Percentiles rank a stretch among this genome's conserved stretches.
Evolutionary conservation across 2,888 invertebrate genomes (phyloP).

Genomic region (Monochamus alternatus): DNA sequence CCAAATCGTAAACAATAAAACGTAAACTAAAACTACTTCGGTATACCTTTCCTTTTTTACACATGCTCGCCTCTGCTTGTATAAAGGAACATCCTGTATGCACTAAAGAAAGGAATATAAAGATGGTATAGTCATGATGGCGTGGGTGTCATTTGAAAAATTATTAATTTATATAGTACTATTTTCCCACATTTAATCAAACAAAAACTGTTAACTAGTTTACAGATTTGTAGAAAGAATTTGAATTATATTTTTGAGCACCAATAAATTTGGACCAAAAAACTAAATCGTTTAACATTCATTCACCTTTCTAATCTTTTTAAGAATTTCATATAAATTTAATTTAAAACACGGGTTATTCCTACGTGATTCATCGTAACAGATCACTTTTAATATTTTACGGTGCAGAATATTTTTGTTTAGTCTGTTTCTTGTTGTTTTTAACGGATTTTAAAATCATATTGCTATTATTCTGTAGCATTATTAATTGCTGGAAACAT

Average conservation of each 20-base stretch:
- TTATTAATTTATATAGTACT: too few species aligned
- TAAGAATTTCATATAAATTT: slow-evolving; percentile 7
- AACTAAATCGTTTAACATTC: background rate
- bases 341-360: slow-evolving; percentile 9
- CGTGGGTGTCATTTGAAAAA: too few species aligned
- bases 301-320: slow-evolving; percentile 7
- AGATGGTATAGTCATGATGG: too few species aligned
- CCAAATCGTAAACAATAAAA: background rate
- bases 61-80: too few species aligned
- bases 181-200: too few species aligned
- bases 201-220: too few species aligned
- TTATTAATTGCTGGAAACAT: too few species aligned
- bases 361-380: background rate
- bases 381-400: background rate
- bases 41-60: background rate
- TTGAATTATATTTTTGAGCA: background rate
- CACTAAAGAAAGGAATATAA: too few species aligned
- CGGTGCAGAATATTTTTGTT: slow-evolving; percentile 6
- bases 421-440: background rate
- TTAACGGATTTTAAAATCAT: background rate
- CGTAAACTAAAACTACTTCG: background rate
- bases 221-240: too few species aligned
- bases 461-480: too few species aligned
- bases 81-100: too few species aligned
- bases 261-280: background rate